phyloP scores from a whole-genome alignment of 2,888 invertebrate species.

The Drosophila mimica region DNA sequence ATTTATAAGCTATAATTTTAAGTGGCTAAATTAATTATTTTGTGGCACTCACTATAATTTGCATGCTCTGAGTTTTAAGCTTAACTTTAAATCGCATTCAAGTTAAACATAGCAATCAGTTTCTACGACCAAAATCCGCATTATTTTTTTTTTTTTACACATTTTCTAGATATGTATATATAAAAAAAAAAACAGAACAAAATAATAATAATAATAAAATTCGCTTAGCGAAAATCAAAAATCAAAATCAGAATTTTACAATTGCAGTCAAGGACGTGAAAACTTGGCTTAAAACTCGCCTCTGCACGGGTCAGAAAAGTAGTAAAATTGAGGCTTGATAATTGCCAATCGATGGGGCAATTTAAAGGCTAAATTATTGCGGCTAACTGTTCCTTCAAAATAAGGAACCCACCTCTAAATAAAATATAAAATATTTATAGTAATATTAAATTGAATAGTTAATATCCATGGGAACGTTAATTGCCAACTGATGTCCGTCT shows the following conservation, averaged over 20 bases:
- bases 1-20: neutral
- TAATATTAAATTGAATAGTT: too few relatives aligned
- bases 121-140: neutral
- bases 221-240: neutral
- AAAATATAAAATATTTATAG: too few relatives aligned
- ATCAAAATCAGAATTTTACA: too few relatives aligned
- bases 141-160: neutral
- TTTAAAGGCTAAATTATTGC: too few relatives aligned
- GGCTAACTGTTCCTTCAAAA: too few relatives aligned
- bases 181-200: too few relatives aligned
- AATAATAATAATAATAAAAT: neutral
- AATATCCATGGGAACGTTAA: too few relatives aligned
- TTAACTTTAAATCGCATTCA: neutral
- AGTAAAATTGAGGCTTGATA: too few relatives aligned
- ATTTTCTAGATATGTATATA: neutral
- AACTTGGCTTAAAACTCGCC: neutral
- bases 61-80: fast-evolving
- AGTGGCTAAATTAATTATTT: neutral
- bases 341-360: too few relatives aligned
- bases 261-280: neutral
- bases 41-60: neutral
- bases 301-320: too few relatives aligned
- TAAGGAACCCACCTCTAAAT: too few relatives aligned
- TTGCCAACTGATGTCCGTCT: too few relatives aligned
- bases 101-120: neutral